Evolutionary conservation across 2,797 vertebrate genomes (phyloP).

Genomic region (Megalops cyprinoides): DNA sequence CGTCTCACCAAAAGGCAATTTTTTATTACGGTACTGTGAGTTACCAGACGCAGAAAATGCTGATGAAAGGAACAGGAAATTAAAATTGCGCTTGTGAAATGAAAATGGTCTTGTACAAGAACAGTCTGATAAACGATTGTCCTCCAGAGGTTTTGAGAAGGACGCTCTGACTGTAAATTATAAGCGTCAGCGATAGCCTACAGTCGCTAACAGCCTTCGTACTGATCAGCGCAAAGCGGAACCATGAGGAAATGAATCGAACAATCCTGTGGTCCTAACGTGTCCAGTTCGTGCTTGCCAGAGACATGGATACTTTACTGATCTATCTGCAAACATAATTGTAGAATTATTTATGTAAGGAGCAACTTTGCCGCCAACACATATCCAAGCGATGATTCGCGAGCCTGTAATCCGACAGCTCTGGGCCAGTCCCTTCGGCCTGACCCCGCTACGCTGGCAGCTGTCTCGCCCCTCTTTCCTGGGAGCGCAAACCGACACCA

Average conservation of each 20-base stretch:
- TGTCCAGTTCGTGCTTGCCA: not conserved
- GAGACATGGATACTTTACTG: too few species aligned
- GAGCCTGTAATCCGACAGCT: not conserved
- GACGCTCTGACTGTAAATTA: conserved; percentile 11
- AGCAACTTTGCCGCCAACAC: not conserved
- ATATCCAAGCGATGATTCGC: not conserved
- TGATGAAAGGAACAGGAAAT: conserved; percentile 4
- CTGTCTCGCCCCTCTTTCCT: not conserved
- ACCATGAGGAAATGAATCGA: not conserved
- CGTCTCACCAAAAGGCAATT: not conserved
- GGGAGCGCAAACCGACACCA: not conserved
- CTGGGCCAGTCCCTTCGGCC: not conserved
- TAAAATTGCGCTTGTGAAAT: conserved; percentile 13
- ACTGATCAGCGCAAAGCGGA: not conserved
- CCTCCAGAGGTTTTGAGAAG: conserved; percentile 3
- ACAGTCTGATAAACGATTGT: not conserved
- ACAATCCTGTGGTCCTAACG: not conserved
- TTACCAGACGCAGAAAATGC: conserved; percentile 3
- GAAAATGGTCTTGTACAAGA: not conserved
- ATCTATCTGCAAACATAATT: not conserved
- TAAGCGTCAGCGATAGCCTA: not conserved
- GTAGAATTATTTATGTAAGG: not conserved
- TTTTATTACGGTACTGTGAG: conserved; percentile 24
- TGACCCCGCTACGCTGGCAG: conserved; percentile 15
- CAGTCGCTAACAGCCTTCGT: not conserved